Evolutionary conservation across 2,113 vertebrate species (phyloP), one percentile per base, ranked within the genome.

Genomic region (Apteryx owenii): DNA sequence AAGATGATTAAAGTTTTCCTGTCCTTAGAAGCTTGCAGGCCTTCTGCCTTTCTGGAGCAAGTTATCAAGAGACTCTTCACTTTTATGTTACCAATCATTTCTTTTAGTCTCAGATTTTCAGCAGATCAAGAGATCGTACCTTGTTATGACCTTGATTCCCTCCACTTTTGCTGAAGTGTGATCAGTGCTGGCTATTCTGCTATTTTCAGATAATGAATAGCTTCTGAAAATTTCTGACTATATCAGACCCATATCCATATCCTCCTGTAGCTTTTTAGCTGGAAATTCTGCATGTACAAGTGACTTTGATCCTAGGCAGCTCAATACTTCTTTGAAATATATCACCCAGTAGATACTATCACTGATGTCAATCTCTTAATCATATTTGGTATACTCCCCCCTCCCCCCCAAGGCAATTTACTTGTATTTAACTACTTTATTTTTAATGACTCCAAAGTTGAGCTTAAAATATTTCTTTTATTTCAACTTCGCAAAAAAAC

Each of bases 311-410:
- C 65, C 61, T 33, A 31, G 33, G n/a, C 64, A 66, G 88, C 48
- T 94, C 94, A 42, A 87, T 92, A 85, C 16, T 54, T 18, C 91
- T 97, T 94, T 93, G 77, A 94, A 93, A 89, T 69, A 40, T 11
- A 26, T 65, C 46, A 78, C 44, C 61, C 50, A 36, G 48, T 16
- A 86, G 81, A 64, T 87, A 69, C 61, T 72, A 72, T 72, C 23
- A 68, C 40, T 14, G 40, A 79, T 86, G 29, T 77, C 66, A 64
- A 61, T 62, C 60, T 83, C 46, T 77, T 38, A 16, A 81, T 71
- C 33, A 42, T 51, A 50, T 25, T 46, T 50, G 3, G 7, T 54
- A 54, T 70, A 68, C 26, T 71, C 29, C 69, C 71, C 31, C 36
- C 28, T 29, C 1, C 15, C 12, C 19, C 31, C 9, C 46, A 26